phyloP scores from a whole-genome alignment of 1,140 invertebrate species.

The Chironomus striatipennis region DNA sequence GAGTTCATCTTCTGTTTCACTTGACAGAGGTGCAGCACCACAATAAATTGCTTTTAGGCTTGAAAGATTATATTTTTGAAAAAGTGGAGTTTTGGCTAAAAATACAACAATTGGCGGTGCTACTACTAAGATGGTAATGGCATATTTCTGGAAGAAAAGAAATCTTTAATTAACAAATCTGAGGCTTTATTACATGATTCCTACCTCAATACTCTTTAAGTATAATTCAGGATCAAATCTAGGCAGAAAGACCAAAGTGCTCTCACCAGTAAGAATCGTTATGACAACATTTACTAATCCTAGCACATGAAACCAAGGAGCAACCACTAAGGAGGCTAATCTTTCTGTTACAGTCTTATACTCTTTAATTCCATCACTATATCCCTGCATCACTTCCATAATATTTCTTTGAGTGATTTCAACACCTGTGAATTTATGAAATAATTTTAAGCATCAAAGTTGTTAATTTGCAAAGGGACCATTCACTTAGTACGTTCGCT shows the following conservation, averaged over 20 bases:
- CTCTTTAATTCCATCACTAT: slow-evolving; percentile 24
- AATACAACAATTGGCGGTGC: slow-evolving; percentile 57
- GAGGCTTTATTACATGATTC: too few species aligned
- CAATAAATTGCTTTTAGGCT: slow-evolving; percentile 48
- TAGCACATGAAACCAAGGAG: slow-evolving; percentile 43
- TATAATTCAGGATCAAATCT: slow-evolving; percentile 60
- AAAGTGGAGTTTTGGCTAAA: slow-evolving; percentile 53
- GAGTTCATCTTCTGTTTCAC: slow-evolving; percentile 38
- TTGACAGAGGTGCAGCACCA: slow-evolving; percentile 45
- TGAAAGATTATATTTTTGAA: slow-evolving; percentile 51
- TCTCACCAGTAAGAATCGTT: slow-evolving; percentile 42
- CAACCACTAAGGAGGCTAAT: slow-evolving; percentile 31
- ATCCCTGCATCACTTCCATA: slow-evolving; percentile 32
- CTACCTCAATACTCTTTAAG: slow-evolving; percentile 51
- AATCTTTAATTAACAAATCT: slow-evolving; percentile 19
- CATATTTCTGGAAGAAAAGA: slow-evolving; percentile 34
- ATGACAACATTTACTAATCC: slow-evolving; percentile 41
- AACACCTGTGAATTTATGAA: slow-evolving; percentile 33
- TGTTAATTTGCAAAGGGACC: too few species aligned
- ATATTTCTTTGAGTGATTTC: slow-evolving; percentile 59
- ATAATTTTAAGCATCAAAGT: too few species aligned
- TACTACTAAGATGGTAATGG: slow-evolving; percentile 49
- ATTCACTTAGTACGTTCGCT: too few species aligned
- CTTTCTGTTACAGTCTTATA: not conserved
- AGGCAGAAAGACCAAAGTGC: slow-evolving; percentile 49